Evolutionary conservation across 2,888 invertebrate genomes (phyloP), one percentile per base, ranked within the genome.

Genomic region (Tetrapedia diversipes): DNA sequence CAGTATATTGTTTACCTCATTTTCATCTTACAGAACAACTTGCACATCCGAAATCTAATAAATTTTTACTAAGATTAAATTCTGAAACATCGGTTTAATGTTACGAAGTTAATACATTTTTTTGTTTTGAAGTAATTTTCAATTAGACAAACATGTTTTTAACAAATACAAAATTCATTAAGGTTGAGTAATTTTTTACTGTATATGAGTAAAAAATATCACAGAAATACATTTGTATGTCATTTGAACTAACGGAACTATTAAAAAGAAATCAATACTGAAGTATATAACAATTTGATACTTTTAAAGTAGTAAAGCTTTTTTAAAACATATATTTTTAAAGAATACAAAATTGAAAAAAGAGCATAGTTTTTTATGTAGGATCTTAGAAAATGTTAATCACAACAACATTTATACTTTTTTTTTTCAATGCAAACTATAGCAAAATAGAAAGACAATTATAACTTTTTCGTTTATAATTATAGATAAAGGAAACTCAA

Each of bases 11-110:
- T 86, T 92, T 99, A 86, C 99, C 99, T 0, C 98, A 98, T 92
- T 97, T 99, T 90, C 97, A 97, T 92, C 93, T 99, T 47, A 96
- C 97, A 0, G 99, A 99, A 91, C 98, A 99, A 92, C 97, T 98
- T 0, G 97, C 98, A 19, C 98, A 99, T 93, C 98, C 98, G 0
- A 98, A 98, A 92, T 97, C 96, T 87, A 98, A 98, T 92, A 96
- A 98, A 91, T 99, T 99, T 94, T 96, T 98, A 63, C 93, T 99
- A 81, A 94, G 98, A 90, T 93, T 99, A 54, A 99, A 98, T 90
- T 98, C 98, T 0, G 99, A 99, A 92, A 99, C 99, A 54, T 98
- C 98, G 1, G 99, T 99, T 92, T 99, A 96, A 57, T 4, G 19
- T 59, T 49, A 32, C 27, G 24, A 51, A 56, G 29, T 24, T 24